phyloP scores from a whole-genome alignment of 2,113 vertebrate genomes.

The Mellivora capensis region DNA sequence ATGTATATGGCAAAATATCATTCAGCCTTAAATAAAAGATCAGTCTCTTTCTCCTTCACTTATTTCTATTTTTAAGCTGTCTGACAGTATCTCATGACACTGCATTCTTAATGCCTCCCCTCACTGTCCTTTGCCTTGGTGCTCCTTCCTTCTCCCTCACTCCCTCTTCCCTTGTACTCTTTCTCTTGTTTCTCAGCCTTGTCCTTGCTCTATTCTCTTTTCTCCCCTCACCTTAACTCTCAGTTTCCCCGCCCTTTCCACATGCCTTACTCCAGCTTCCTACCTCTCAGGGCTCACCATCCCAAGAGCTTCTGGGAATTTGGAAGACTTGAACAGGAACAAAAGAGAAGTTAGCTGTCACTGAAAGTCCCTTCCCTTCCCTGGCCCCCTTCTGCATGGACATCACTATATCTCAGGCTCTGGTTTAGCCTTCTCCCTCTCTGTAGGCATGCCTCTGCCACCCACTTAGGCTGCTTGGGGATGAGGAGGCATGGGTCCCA shows the following conservation, averaged over 20 bases:
- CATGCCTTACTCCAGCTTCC: background rate
- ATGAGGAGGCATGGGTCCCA: background rate
- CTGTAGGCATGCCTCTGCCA: background rate
- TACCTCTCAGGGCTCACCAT: background rate
- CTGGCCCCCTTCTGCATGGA: background rate
- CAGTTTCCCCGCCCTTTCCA: background rate
- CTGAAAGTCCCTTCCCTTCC: background rate
- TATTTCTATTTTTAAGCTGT: background rate
- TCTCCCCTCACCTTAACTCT: background rate
- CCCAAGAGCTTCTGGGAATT: background rate
- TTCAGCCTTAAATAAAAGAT: background rate
- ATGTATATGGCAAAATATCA: no score
- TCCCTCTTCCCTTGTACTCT: background rate
- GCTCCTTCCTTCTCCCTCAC: background rate
- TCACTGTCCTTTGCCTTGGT: background rate
- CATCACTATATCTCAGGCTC: background rate
- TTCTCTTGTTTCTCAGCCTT: no score
- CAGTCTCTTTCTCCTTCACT: background rate
- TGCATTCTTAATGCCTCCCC: background rate
- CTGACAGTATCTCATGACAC: rapidly evolving
- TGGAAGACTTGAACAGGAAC: background rate
- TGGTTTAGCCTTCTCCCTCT: no score
- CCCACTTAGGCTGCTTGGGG: no score
- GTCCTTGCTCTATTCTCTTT: background rate
- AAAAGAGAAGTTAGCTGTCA: background rate